phyloP scores from a whole-genome alignment of 1,140 invertebrate species.

The Heliconius congener region DNA sequence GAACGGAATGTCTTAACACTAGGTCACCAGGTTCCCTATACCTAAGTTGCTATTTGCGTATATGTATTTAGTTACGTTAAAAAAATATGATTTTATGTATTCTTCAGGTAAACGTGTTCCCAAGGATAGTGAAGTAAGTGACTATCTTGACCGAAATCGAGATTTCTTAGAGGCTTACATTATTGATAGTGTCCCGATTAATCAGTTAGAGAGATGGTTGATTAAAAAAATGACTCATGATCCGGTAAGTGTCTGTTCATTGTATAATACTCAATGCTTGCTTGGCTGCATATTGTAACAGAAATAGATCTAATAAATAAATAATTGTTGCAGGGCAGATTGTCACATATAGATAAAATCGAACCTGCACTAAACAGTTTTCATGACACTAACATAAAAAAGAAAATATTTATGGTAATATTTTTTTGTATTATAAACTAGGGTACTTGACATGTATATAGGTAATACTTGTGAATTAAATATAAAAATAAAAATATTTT shows the following conservation, averaged over 20 bases:
- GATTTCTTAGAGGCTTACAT: constrained; percentile 53
- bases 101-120: not conserved
- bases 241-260: constrained; percentile 37
- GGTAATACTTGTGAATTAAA: no score
- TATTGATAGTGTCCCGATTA: constrained; percentile 41
- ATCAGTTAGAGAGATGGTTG: constrained; percentile 51
- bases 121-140: constrained; percentile 24
- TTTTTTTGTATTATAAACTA: not conserved
- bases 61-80: no score
- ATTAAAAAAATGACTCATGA: constrained; percentile 42
- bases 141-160: constrained; percentile 52
- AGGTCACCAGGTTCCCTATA: no score
- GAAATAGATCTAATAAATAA: not conserved
- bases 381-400: constrained; percentile 25
- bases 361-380: not conserved
- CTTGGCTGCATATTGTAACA: not conserved
- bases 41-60: no score
- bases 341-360: not conserved
- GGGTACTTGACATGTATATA: no score
- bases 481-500: not conserved
- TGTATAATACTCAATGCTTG: not conserved
- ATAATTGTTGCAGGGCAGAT: constrained; percentile 9
- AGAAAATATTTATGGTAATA: constrained; percentile 47
- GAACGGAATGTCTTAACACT: no score
- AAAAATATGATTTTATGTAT: not conserved